Evolutionary conservation across 2,888 invertebrate species (phyloP), one percentile per base, ranked within the genome.

Genomic region (Pyrocoelia pectoralis): DNA sequence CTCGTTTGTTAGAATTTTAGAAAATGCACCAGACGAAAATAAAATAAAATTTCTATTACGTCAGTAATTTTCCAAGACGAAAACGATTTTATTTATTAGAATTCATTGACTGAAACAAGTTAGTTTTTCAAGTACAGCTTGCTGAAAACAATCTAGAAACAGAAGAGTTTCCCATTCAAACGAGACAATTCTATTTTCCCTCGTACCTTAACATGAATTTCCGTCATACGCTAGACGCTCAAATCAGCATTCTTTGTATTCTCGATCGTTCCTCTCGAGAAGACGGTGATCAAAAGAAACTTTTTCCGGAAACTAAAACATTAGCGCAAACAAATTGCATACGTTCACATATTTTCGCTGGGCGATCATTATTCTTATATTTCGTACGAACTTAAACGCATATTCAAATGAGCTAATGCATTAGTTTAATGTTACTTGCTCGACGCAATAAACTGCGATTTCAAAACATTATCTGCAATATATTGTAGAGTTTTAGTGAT

Each of bases 401-500:
- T 19, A 49, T 17, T 49, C 49, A 49, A 49, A 49, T 49, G 19
- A 49, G 24, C 49, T 12, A 43, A 43, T 43, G 49, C 18, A 19
- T 24, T 49, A 24, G n/a, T 15, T 17, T 41, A 54, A 54, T 41
- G 33, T 52, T 43, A 52, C 49, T 53, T 53, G 28, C 59, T 46
- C 28, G 29, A 48, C 53, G 41, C 48, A 54, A 53, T 59, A 59
- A 59, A 59, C 53, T 33, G 59, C 59, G 48, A 59, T 59, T 58
- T 59, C 43, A 59, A 58, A 59, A 54, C 59, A 59, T 59, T 59
- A 59, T 59, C 54, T 46, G n/a, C 53, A 53, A 59, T 59, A 59
- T 59, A 59, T 53, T 54, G 59, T 53, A 48, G 53, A 54, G 59
- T 59, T 53, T 59, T 59, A 49, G 53, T 59, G 59, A 59, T 59